Evolutionary conservation across 2,797 vertebrate species (phyloP).

Genomic region (Adelosebastes latens): DNA sequence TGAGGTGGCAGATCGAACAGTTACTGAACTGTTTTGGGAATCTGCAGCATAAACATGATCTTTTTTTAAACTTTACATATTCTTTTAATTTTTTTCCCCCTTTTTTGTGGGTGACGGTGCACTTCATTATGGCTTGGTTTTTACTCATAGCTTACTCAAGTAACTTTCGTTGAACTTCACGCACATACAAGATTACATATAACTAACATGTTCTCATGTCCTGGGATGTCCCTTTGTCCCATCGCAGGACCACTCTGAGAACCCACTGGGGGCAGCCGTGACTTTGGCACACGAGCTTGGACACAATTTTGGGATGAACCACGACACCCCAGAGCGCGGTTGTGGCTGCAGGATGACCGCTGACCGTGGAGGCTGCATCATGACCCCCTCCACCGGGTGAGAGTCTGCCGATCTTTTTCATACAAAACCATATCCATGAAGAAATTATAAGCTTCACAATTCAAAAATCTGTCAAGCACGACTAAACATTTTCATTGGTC

Average conservation of each 20-base stretch:
- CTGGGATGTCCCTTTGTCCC: not conserved
- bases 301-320: conserved; percentile 99
- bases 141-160: not conserved
- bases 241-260: conserved; percentile 95
- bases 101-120: not conserved
- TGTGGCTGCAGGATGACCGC: conserved; percentile 90
- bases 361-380: conserved; percentile 96
- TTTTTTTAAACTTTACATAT: not conserved
- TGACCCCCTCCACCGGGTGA: conserved; percentile 98
- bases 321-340: conserved; percentile 93
- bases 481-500: no score
- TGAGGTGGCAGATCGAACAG: not conserved
- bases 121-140: not conserved
- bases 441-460: not conserved
- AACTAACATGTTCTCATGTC: not conserved
- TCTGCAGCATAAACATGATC: conserved; percentile 2
- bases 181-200: not conserved
- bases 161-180: not conserved
- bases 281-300: conserved; percentile 97
- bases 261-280: conserved; percentile 94
- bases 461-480: not conserved
- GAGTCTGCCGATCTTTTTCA: conserved; percentile 36
- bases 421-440: not conserved
- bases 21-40: conserved; percentile 32
- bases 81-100: not conserved